Conservation (phyloP, 2,888 invertebrate genomes). For the Sylvicola cinctus region DNA sequence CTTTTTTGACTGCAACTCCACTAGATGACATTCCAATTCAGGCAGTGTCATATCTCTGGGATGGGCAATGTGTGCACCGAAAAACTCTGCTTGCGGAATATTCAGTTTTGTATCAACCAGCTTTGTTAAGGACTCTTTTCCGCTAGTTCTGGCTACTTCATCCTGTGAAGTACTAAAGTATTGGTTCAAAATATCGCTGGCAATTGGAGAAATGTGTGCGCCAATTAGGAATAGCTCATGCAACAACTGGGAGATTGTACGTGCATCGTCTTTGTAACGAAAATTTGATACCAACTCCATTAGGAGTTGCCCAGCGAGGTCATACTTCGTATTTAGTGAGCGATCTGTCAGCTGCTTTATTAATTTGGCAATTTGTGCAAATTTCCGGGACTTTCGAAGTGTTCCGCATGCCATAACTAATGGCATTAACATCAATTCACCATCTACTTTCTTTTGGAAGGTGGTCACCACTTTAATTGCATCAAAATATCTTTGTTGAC, state of each 20-base stretch:
- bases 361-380: constrained; percentile 26
- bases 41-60: constrained; percentile 39
- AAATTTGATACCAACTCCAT: constrained; percentile 27
- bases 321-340: constrained; percentile 26
- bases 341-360: constrained; percentile 28
- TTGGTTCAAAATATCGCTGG: constrained; percentile 25
- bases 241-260: constrained; percentile 24
- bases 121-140: constrained; percentile 15
- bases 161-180: constrained; percentile 15
- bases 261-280: constrained; percentile 23
- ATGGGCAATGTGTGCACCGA: constrained; percentile 26
- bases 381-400: constrained; percentile 24
- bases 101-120: constrained; percentile 26
- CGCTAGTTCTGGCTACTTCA: constrained; percentile 8
- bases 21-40: constrained; percentile 38
- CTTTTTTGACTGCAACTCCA: constrained; percentile 40
- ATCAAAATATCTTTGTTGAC: constrained; percentile 13
- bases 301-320: constrained; percentile 35
- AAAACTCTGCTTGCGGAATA: constrained; percentile 16
- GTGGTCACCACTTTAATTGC: constrained; percentile 12
- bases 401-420: constrained; percentile 27
- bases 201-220: constrained; percentile 26
- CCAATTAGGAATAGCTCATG: constrained; percentile 21
- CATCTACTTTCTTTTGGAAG: constrained; percentile 30
- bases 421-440: constrained; percentile 26